Conservation (phyloP, 2,888 invertebrate genomes). For the Lysandra bellargus region DNA sequence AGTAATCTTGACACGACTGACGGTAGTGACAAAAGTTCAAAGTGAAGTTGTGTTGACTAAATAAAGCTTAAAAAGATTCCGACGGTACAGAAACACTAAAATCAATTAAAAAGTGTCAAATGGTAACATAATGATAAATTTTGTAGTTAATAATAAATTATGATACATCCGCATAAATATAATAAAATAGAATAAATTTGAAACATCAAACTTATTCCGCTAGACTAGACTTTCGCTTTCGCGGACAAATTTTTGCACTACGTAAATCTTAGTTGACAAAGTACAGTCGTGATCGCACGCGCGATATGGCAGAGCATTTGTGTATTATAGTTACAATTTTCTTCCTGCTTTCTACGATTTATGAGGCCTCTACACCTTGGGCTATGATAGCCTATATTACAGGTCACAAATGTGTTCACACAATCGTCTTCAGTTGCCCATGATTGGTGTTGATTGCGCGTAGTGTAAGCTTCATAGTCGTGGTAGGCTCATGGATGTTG, state of each 20-base stretch:
- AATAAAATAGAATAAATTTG: not conserved
- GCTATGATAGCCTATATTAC: not conserved
- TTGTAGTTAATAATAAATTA: not conserved
- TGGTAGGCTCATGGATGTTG: too few relatives aligned
- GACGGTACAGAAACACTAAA: not conserved
- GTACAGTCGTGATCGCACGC: not conserved
- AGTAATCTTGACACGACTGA: not conserved
- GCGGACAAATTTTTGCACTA: not conserved
- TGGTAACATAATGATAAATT: not conserved
- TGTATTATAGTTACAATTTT: not conserved
- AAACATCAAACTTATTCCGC: not conserved
- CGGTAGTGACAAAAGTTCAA: not conserved
- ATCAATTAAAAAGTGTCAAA: not conserved
- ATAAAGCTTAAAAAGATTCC: not conserved
- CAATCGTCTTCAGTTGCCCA: not conserved
- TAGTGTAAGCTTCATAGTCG: too few relatives aligned
- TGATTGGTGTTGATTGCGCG: not conserved
- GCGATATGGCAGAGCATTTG: not conserved
- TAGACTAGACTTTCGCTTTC: not conserved
- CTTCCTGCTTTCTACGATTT: constrained; percentile 16
- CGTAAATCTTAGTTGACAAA: constrained; percentile 3
- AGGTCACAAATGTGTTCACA: not conserved
- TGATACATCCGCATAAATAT: not conserved
- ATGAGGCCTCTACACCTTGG: not conserved
- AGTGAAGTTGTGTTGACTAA: not conserved